Evolutionary conservation across 2,888 invertebrate genomes (phyloP), one percentile per base, ranked within the genome.

Genomic region (Lathronympha strigana): DNA sequence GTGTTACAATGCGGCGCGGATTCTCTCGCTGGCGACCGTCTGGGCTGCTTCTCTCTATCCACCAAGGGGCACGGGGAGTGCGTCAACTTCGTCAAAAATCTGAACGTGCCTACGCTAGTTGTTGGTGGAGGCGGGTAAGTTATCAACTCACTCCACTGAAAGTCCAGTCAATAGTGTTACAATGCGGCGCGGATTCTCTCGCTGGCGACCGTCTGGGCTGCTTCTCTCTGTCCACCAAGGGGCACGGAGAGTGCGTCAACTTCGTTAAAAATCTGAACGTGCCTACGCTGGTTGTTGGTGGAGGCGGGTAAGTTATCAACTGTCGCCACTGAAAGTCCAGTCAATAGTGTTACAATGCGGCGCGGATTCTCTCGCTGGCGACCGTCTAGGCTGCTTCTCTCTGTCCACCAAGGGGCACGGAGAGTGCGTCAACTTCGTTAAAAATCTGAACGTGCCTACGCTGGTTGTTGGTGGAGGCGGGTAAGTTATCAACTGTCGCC

Each of bases 1-100:
- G 99, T 99, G 0, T 88, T 99, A 13, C 97, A 99, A 90, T 99
- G 99, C 88, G 99, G 99, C 0, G 99, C 99, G 0, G 99, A 99
- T 89, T 99, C 99, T 0, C 90, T 99, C 36, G 98, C 98, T 0
- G 97, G 97, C 47, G 99, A 99, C 87, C 86, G 95, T 40, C 93
- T 99, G 0, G 99, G 99, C 0, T 99, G 99, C 82, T 99, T 99
- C 88, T 98, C 98, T 28, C 90, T 99, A 23, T 97, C 97, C 67
- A 98, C 98, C 0, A 95, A 96, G 73, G 99, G 99, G 0, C 99
- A 99, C 77, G 99, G 99, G 0, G 99, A 99, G 77, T 99, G 99
- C 83, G 99, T 99, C 0, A 96, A 97, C 82, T 98, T 98, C 82
- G 98, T 99, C 0, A 96, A 97, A 84, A 96, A 96, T 68, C 90